phyloP scores from a whole-genome alignment of 2,797 vertebrate species.

The Poecilia gillii region DNA sequence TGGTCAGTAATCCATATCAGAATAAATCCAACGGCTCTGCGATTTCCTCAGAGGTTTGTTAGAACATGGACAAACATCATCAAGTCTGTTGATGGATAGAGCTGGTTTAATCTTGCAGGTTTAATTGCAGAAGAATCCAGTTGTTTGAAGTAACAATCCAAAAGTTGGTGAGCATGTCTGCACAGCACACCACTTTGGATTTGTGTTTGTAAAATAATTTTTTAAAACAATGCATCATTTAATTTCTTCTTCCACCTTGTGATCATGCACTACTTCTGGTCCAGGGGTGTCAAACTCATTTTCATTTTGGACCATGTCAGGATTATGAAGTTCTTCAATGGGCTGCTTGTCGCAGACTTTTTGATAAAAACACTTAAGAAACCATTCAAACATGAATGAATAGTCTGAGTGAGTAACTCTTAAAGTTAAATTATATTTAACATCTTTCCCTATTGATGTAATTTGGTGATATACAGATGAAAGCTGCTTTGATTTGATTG shows the following conservation, averaged over 20 bases:
- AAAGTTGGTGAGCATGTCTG: background rate
- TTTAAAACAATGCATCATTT: background rate
- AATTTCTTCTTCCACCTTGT: background rate
- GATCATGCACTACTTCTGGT: background rate
- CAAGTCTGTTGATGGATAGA: background rate
- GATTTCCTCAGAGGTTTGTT: background rate
- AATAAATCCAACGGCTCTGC: background rate
- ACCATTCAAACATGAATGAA: too few relatives aligned
- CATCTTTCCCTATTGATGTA: too few relatives aligned
- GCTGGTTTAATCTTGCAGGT: background rate
- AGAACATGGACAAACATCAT: background rate
- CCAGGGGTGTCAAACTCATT: background rate
- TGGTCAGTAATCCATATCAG: slow-evolving; percentile 27
- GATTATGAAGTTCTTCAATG: too few relatives aligned
- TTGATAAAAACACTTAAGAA: too few relatives aligned
- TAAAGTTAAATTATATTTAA: too few relatives aligned
- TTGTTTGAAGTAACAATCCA: background rate
- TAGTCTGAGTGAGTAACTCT: too few relatives aligned
- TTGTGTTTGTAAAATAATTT: background rate
- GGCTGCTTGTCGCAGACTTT: background rate
- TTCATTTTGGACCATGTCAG: too few relatives aligned
- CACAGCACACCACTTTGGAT: background rate
- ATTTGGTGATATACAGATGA: too few relatives aligned
- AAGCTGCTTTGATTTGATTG: too few relatives aligned
- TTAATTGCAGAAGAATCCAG: background rate